Evolutionary conservation across 2,113 vertebrate species (phyloP).

Genomic region (Acanthisitta chloris): DNA sequence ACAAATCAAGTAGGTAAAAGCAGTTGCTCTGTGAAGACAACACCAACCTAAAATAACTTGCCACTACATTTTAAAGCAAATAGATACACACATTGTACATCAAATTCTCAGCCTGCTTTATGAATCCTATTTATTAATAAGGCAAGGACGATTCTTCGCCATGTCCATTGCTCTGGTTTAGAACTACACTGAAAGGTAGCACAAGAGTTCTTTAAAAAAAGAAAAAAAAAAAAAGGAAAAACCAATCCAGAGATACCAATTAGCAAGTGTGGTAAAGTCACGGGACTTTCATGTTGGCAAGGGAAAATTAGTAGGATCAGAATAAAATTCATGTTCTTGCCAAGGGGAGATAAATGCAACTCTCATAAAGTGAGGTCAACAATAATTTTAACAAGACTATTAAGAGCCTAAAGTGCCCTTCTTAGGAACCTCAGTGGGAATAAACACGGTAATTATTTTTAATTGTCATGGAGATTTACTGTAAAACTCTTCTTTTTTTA

Average conservation of each 20-base stretch:
- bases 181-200: neutral
- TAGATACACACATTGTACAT: rapidly evolving
- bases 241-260: neutral
- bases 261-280: neutral
- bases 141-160: neutral
- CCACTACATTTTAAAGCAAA: neutral
- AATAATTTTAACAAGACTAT: neutral
- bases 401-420: neutral
- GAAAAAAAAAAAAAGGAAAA: neutral
- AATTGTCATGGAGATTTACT: neutral
- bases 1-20: neutral
- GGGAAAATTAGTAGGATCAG: neutral
- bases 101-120: neutral
- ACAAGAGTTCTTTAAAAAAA: neutral
- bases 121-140: neutral
- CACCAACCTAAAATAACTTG: neutral
- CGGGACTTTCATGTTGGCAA: neutral
- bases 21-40: neutral
- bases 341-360: neutral
- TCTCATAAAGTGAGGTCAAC: neutral
- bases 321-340: neutral
- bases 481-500: neutral
- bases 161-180: neutral
- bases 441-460: neutral
- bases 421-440: neutral